These are phyloP conservation scores for Sprattus sprattus DNA, from an alignment of 2,113 vertebrate genomes.

Conservation along the genomic window DNA sequence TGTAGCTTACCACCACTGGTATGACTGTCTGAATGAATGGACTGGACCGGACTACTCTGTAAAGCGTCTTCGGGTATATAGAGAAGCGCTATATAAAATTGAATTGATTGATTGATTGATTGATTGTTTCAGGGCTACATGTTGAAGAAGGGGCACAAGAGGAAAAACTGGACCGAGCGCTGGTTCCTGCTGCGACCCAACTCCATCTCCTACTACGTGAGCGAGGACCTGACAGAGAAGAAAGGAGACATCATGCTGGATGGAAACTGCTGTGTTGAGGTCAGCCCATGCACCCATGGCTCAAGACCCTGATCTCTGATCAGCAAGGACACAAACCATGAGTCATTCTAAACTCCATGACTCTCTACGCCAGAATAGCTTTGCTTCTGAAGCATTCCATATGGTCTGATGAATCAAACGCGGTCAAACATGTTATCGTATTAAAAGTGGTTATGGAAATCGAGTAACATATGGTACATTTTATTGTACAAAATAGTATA, in stretches of 20 bases:
- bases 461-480: no score
- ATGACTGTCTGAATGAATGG: no score
- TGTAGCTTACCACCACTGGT: no score
- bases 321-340: not conserved
- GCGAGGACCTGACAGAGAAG: conserved; percentile 91
- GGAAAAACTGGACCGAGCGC: conserved; percentile 83
- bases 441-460: no score
- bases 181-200: conserved; percentile 92
- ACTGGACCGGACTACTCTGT: no score
- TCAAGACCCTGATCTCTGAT: not conserved
- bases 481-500: no score
- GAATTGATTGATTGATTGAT: no score
- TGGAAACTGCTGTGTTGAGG: conserved; percentile 87
- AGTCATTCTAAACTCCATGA: not conserved
- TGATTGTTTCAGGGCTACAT: conserved; percentile 92
- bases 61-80: no score
- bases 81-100: no score
- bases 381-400: not conserved
- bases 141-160: conserved; percentile 94
- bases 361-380: no score
- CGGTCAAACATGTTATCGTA: no score
- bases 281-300: conserved; percentile 46
- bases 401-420: not conserved
- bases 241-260: conserved; percentile 90
- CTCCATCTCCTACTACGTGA: conserved; percentile 87